These are phyloP conservation scores for Spisula subtruncata DNA, from an alignment of 2,888 invertebrate species.

Conservation along the genomic window DNA sequence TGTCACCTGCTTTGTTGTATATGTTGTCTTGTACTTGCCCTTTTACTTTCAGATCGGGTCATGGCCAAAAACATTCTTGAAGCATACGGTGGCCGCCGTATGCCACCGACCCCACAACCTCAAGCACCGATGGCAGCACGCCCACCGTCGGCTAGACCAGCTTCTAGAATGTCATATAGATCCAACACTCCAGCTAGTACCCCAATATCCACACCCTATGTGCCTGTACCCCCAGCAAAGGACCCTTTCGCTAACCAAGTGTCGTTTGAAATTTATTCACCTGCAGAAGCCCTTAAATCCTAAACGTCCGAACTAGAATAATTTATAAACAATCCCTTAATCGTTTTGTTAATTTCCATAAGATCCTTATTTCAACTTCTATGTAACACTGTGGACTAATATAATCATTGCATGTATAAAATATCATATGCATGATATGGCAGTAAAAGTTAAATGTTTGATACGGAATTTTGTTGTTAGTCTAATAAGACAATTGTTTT, in stretches of 20 bases:
- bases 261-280: conserved; percentile 61
- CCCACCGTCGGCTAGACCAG: conserved; percentile 51
- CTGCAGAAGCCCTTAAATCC: conserved; percentile 19
- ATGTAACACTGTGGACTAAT: background rate
- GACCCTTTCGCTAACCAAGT: conserved; percentile 54
- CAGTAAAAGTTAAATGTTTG: background rate
- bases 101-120: conserved; percentile 59
- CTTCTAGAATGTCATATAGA: conserved; percentile 47
- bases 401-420: background rate
- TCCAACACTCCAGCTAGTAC: conserved; percentile 64
- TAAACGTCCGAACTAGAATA: background rate
- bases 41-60: conserved; percentile 66
- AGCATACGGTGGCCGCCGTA: conserved; percentile 59
- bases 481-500: background rate
- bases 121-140: conserved; percentile 41
- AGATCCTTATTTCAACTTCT: background rate
- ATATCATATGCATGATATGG: background rate
- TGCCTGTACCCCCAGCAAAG: conserved; percentile 66
- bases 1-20: background rate
- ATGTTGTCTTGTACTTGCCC: conserved; percentile 45
- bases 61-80: conserved; percentile 64
- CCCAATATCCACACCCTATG: conserved; percentile 66
- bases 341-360: background rate
- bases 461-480: background rate
- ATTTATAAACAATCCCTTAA: background rate